These are phyloP conservation scores for Glyphotaelius pellucidus DNA, from an alignment of 2,888 invertebrate species.

Conservation along the genomic window DNA sequence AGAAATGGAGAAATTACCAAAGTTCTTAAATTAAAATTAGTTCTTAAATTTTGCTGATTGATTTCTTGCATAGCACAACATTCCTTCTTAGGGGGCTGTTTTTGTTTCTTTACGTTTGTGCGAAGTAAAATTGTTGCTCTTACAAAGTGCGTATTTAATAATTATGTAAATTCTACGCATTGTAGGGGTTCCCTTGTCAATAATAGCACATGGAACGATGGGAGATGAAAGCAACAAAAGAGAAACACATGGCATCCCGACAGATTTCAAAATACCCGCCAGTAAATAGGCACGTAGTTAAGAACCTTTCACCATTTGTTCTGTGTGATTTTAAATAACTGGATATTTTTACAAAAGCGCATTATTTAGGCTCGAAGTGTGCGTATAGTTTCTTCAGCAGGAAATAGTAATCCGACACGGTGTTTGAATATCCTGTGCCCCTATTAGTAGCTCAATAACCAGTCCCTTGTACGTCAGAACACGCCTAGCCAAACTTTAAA, in stretches of 20 bases:
- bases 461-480: background rate
- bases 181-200: background rate
- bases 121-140: background rate
- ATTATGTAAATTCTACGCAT: background rate
- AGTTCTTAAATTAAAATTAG: no score
- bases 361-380: background rate
- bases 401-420: constrained; percentile 65
- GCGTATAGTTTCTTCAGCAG: constrained; percentile 49
- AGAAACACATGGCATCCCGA: constrained; percentile 55
- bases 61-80: background rate
- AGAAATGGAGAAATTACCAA: no score
- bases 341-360: background rate
- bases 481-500: background rate
- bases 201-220: background rate
- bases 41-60: background rate
- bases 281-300: background rate
- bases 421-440: constrained; percentile 62
- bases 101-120: background rate
- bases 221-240: constrained; percentile 36
- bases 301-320: background rate
- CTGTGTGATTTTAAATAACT: background rate
- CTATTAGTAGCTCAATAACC: constrained; percentile 54
- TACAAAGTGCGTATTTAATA: background rate
- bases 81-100: background rate
- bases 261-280: background rate